Evolutionary conservation across 1,140 invertebrate species (phyloP), one percentile per base, ranked within the genome.

Genomic region (Drosophila sp.): DNA sequence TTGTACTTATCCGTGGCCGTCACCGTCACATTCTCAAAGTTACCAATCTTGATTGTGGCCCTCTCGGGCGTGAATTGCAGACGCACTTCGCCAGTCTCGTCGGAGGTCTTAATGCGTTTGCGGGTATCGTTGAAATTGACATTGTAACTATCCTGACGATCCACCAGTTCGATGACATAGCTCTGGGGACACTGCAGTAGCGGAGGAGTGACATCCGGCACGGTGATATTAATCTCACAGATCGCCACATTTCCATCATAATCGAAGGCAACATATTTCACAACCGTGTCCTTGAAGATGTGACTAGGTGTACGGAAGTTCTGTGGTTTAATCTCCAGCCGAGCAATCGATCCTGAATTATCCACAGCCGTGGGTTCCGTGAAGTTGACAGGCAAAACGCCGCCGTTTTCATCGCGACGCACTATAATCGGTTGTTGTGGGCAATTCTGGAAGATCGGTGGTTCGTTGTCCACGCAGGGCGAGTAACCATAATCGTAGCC

Each of bases 241-340:
- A 98, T 98, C 29, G 98, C 98, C 27, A 98, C 97, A 90, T 99
- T 99, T 75, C 98, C 98, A 92, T 99, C 98, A 85, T 97, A 98
- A 93, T 99, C 98, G 86, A 97, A 99, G 1, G 98, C 98, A 2
- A 98, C 95, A 84, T 99, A 99, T 93, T 98, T 97, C 0, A 99
- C 97, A 41, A 98, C 96, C 68, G 96, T 97, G 70, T 98, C 97
- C 85, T 98, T 95, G 91, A 99, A 98, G 27, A 99, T 95, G 79
- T 96, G 95, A 76, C 96, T 94, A 0, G 98, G 98, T 1, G 97
- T 98, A 86, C 95, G 96, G 92, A 99, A 99, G 75, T 96, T 97
- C 67, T 96, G 95, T 1, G 98, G 98, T 76, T 97, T 97, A 0
- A 98, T 95, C 94, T 98, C 97, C 61, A 98, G 94, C 66, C 97